These are phyloP conservation scores for Lasioglossum villosulum DNA, from an alignment of 2,888 invertebrate genomes.

Conservation along the genomic window DNA sequence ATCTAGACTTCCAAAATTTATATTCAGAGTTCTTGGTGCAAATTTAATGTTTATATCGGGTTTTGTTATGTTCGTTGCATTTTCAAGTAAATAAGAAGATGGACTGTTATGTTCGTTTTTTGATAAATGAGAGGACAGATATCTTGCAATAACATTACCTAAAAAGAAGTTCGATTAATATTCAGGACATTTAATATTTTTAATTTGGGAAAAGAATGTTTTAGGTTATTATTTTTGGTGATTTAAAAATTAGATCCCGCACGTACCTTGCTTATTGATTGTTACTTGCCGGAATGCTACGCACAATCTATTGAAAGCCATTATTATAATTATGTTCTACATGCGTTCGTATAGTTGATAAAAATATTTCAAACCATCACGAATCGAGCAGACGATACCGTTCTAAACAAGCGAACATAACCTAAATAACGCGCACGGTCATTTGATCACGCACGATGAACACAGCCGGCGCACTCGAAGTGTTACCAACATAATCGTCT, in stretches of 20 bases:
- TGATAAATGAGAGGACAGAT: conserved; percentile 26
- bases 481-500: neutral
- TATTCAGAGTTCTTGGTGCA: conserved; percentile 64
- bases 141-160: conserved; percentile 42
- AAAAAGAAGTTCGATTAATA: conserved; percentile 12
- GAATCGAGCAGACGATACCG: neutral
- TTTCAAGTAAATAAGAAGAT: neutral
- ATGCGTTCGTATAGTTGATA: neutral
- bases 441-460: neutral
- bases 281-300: conserved; percentile 54
- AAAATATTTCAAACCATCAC: neutral
- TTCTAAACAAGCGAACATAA: neutral
- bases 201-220: neutral
- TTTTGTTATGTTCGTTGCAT: neutral
- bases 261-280: conserved; percentile 50
- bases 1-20: conserved; percentile 73
- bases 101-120: neutral
- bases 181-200: neutral
- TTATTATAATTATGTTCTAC: conserved; percentile 35
- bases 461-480: too few relatives aligned
- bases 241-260: conserved; percentile 5
- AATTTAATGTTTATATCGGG: conserved; percentile 62
- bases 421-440: neutral
- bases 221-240: conserved; percentile 33
- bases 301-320: conserved; percentile 68